Evolutionary conservation across 1,140 invertebrate species (phyloP), one percentile per base, ranked within the genome.

Genomic region (Aphelenchoides fujianensis): DNA sequence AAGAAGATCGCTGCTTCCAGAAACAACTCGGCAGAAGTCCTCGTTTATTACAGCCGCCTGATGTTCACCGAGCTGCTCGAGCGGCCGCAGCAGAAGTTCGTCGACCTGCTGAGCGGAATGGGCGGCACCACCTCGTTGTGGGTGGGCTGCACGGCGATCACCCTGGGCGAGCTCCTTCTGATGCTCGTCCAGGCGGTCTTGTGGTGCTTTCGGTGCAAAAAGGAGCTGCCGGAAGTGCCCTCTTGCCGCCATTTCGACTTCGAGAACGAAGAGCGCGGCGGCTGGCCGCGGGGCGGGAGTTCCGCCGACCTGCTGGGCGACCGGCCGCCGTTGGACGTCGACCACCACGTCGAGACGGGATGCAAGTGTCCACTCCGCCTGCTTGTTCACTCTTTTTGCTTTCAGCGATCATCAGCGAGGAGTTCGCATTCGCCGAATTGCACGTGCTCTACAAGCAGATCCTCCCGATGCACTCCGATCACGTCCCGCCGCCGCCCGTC

Each of bases 401-500:
- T 12, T 48, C 23, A 12, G 12, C 23, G 23, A 12, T 5, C 27
- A 68, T 69, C n/a, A n/a, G n/a, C n/a, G n/a, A n/a, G n/a, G 28
- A 73, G 61, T 2, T 36, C 35, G 74, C 76, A 5, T 64, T 79
- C 12, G 68, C 76, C 5, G 76, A 79, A 34, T 66, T 55, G 19
- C 68, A 61, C 7, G 48, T n/a, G 57, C 59, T 59, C 7, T 63
- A 68, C 19, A 68, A 63, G 52, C 66, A 68, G 30, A 53, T 64
- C 2, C 27, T 16, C 27, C 57, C 48, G n/a, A 7, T 59, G 12
- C 3, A 59, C 55, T 12, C 5, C 3, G 55, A 59, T 59, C 55
- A 59, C 32, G 19, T 19, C 7, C 55, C 55, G 32, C 55, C 55
- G 23, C 32, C 63, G 27, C 68, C 67, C 30, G n/a, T 70, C 37